Evolutionary conservation across 2,888 invertebrate genomes (phyloP).

Genomic region (Cacoxenus indagator): DNA sequence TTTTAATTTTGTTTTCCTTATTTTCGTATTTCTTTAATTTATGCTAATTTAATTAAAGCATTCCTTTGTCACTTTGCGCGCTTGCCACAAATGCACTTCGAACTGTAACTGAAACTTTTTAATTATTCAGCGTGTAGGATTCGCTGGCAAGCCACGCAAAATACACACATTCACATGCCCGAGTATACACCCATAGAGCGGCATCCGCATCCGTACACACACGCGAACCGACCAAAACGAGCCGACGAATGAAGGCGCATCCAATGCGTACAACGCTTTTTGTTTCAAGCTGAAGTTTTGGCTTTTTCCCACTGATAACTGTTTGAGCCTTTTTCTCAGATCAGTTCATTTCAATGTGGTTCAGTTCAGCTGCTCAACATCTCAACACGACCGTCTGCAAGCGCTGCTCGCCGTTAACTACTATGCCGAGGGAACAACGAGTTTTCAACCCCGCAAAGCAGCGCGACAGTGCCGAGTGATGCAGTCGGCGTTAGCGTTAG

Average conservation of each 20-base stretch:
- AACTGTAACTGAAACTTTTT: constrained; percentile 9
- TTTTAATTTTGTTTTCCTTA: neutral
- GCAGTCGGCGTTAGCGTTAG: constrained; percentile 23
- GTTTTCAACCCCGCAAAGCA: constrained; percentile 48
- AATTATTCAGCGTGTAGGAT: constrained; percentile 23
- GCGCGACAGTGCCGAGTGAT: neutral
- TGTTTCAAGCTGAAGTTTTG: neutral
- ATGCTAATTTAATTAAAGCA: neutral
- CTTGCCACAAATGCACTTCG: neutral
- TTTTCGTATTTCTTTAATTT: neutral
- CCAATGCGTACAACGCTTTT: constrained; percentile 5
- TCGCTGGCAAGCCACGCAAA: neutral
- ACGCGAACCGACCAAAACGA: neutral
- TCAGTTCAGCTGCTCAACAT: constrained; percentile 38
- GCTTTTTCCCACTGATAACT: neutral
- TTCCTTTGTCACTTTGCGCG: neutral
- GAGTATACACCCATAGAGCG: neutral
- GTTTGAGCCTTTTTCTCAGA: neutral
- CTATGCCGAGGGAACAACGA: constrained; percentile 63
- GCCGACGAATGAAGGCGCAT: constrained; percentile 5
- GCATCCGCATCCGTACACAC: neutral
- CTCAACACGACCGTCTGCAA: constrained; percentile 70
- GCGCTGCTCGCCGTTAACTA: constrained; percentile 71
- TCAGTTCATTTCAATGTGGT: neutral
- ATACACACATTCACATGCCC: neutral